These are phyloP conservation scores for Lissocephala sabroskyi DNA, from an alignment of 2,888 invertebrate species.

Conservation along the genomic window DNA sequence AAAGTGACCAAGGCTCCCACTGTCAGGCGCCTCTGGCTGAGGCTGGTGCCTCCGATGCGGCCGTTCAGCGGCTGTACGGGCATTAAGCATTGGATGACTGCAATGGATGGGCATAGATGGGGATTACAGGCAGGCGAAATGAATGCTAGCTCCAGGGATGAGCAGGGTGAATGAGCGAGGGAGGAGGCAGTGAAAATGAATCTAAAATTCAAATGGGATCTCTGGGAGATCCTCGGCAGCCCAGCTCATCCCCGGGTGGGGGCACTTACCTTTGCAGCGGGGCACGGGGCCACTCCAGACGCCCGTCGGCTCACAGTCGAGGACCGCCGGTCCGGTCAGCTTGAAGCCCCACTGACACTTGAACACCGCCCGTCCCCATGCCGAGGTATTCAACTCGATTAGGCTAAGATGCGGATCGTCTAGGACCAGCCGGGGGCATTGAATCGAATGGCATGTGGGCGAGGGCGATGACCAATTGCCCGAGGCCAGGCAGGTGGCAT, in stretches of 20 bases:
- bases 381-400: constrained; percentile 85
- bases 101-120: neutral
- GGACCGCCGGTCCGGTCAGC: constrained; percentile 82
- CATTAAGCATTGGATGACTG: constrained; percentile 87
- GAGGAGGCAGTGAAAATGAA: too few relatives aligned
- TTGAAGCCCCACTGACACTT: constrained; percentile 89
- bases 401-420: constrained; percentile 82
- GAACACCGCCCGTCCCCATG: constrained; percentile 86
- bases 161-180: too few relatives aligned
- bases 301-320: constrained; percentile 86
- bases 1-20: constrained; percentile 88
- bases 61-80: constrained; percentile 84
- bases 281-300: constrained; percentile 86
- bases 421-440: constrained; percentile 81
- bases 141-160: too few relatives aligned
- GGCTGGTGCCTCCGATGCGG: constrained; percentile 73
- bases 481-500: constrained; percentile 86
- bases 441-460: constrained; percentile 84
- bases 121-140: neutral
- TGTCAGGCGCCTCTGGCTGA: constrained; percentile 77
- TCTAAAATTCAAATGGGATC: too few relatives aligned
- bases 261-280: constrained; percentile 80
- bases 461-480: constrained; percentile 86
- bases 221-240: neutral
- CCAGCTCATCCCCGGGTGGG: too few relatives aligned